These are phyloP conservation scores for Mellivora capensis DNA, from an alignment of 2,113 vertebrate genomes.

Conservation along the genomic window DNA sequence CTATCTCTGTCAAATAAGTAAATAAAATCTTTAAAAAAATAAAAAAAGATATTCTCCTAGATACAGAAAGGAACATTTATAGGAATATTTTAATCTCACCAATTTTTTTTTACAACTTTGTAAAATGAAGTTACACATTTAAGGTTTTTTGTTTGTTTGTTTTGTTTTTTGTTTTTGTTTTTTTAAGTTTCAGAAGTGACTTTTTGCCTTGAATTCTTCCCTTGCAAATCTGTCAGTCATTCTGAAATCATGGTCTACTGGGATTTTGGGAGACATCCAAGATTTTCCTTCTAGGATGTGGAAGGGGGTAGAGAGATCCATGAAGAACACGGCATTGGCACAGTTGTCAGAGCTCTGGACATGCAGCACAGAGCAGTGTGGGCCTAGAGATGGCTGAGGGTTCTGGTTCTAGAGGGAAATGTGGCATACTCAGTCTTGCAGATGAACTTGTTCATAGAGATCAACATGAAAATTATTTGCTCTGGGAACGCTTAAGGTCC, in stretches of 20 bases:
- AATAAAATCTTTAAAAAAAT: no score
- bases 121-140: not conserved
- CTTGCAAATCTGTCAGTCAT: not conserved
- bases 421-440: not conserved
- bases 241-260: not conserved
- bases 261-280: not conserved
- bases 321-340: not conserved
- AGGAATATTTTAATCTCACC: not conserved
- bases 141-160: no score
- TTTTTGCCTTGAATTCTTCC: not conserved
- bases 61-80: not conserved
- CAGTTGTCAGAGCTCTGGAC: not conserved
- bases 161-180: no score
- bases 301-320: not conserved
- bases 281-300: not conserved
- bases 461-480: constrained; percentile 42
- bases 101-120: not conserved
- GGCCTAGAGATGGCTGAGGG: not conserved
- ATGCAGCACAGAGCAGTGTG: fast-evolving
- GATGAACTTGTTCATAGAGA: constrained; percentile 25
- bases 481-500: constrained; percentile 23
- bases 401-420: not conserved
- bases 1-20: no score
- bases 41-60: not conserved
- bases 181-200: not conserved